phyloP scores from a whole-genome alignment of 2,888 invertebrate genomes.

The Hoplodrina ambigua region DNA sequence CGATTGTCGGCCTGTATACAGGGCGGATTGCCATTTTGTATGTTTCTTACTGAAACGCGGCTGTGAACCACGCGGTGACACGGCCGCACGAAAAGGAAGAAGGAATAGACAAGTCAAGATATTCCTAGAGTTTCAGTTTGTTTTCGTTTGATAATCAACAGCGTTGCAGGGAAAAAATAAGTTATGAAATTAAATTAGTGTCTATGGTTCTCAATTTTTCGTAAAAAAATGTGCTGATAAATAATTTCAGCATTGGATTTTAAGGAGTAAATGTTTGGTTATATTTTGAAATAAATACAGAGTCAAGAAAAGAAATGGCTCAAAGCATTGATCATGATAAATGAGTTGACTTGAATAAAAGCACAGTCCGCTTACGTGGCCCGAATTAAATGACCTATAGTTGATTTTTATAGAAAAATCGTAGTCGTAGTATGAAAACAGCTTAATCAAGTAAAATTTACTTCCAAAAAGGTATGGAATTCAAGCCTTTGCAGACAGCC shows the following conservation, averaged over 20 bases:
- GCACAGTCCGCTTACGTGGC: too few relatives aligned
- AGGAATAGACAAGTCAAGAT: slow-evolving; percentile 83
- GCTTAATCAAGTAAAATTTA: too few relatives aligned
- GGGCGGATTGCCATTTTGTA: slow-evolving; percentile 96
- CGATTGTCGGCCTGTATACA: slow-evolving; percentile 96
- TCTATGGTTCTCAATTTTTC: slow-evolving; percentile 38
- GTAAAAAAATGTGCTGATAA: too few relatives aligned
- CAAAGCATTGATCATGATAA: not conserved
- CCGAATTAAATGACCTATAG: too few relatives aligned
- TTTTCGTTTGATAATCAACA: slow-evolving; percentile 67
- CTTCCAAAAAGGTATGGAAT: too few relatives aligned
- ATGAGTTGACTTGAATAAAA: not conserved
- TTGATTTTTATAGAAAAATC: too few relatives aligned
- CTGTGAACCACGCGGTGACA: slow-evolving; percentile 90
- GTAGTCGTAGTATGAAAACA: too few relatives aligned
- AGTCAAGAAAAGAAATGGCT: not conserved
- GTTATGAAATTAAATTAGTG: slow-evolving; percentile 22
- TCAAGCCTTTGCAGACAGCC: too few relatives aligned
- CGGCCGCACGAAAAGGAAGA: slow-evolving; percentile 89
- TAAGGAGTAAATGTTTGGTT: not conserved
- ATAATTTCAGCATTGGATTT: not conserved
- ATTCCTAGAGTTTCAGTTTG: slow-evolving; percentile 79
- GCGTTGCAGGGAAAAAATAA: slow-evolving; percentile 34
- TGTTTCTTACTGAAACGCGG: slow-evolving; percentile 83
- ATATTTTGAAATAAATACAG: not conserved